Percentiles rank a stretch among this genome's conserved stretches.
Evolutionary conservation across 2,888 invertebrate genomes (phyloP).

Genomic region (Drosophila paramelanica): DNA sequence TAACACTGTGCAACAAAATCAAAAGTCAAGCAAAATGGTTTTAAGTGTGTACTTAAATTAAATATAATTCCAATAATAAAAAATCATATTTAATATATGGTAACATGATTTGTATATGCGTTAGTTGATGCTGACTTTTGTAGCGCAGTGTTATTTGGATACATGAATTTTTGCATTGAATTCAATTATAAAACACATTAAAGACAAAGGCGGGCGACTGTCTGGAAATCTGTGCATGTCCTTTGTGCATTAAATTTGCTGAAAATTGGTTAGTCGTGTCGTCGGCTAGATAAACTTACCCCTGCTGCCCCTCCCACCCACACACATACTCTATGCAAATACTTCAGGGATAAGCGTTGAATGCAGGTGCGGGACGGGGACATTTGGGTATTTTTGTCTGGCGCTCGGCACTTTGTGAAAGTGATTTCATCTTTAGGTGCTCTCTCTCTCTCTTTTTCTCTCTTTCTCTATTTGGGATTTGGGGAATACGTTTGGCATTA

Average conservation of each 20-base stretch:
- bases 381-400: slow-evolving; percentile 31
- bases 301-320: background rate
- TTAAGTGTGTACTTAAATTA: background rate
- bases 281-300: slow-evolving; percentile 72
- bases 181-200: slow-evolving; percentile 73
- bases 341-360: slow-evolving; percentile 51
- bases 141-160: slow-evolving; percentile 50
- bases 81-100: no score
- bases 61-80: no score
- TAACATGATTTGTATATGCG: no score
- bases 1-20: slow-evolving; percentile 30
- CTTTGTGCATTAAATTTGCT: slow-evolving; percentile 79
- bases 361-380: slow-evolving; percentile 28
- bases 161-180: slow-evolving; percentile 68
- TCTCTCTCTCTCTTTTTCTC: background rate
- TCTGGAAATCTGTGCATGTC: slow-evolving; percentile 63
- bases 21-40: background rate
- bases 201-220: slow-evolving; percentile 52
- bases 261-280: slow-evolving; percentile 81
- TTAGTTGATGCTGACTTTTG: slow-evolving; percentile 4
- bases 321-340: slow-evolving; percentile 39
- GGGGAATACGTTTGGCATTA: slow-evolving; percentile 71
- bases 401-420: slow-evolving; percentile 69
- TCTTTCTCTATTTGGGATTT: slow-evolving; percentile 50
- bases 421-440: slow-evolving; percentile 62